Evolutionary conservation across 2,797 vertebrate species (phyloP).

Genomic region (Micropoecilia bifurca): DNA sequence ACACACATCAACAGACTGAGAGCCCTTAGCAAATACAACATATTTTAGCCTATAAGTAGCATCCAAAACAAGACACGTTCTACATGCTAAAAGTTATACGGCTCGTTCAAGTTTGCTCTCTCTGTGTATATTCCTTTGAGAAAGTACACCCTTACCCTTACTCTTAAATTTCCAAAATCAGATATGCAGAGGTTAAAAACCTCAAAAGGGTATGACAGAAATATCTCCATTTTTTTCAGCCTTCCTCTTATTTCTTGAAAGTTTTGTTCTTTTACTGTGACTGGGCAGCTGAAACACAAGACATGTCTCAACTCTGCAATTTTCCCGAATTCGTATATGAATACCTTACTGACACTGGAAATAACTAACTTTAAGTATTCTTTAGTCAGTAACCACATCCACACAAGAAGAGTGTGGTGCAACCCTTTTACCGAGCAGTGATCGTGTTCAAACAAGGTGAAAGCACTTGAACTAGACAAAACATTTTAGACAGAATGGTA

Average conservation of each 20-base stretch:
- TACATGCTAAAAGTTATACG: neutral
- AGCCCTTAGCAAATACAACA: neutral
- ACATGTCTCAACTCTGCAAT: neutral
- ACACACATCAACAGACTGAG: neutral
- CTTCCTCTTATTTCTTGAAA: neutral
- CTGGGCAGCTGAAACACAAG: neutral
- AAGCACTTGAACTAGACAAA: neutral
- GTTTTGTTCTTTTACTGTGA: neutral
- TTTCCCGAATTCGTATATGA: neutral
- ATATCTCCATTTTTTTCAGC: neutral
- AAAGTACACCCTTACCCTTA: neutral
- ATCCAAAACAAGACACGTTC: neutral
- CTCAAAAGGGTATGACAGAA: neutral
- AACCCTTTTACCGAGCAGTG: neutral
- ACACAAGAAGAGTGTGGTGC: neutral
- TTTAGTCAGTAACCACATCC: neutral
- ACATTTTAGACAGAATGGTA: neutral
- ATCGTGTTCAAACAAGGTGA: neutral
- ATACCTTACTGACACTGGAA: neutral
- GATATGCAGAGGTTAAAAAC: neutral
- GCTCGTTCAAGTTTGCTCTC: neutral
- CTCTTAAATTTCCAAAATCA: neutral
- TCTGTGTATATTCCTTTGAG: neutral
- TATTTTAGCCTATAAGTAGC: neutral
- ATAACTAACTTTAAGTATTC: no score